phyloP scores from a whole-genome alignment of 2,113 vertebrate species.

The Neofelis nebulosa region DNA sequence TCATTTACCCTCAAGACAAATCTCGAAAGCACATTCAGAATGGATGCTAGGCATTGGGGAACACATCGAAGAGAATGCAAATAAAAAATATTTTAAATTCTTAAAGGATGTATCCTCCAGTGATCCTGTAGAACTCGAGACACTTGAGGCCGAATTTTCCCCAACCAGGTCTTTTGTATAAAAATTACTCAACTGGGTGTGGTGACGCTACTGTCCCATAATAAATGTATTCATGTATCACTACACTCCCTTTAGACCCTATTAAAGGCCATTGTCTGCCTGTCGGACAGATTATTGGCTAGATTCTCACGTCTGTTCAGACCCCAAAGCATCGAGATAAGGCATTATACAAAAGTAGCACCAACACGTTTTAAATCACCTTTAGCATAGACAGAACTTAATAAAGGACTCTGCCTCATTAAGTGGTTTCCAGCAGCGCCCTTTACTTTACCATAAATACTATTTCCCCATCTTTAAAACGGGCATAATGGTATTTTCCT shows the following conservation, averaged over 20 bases:
- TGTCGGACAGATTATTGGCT: background rate
- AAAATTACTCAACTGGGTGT: slow-evolving; percentile 11
- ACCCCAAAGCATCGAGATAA: background rate
- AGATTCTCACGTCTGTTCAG: background rate
- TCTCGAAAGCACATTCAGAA: background rate
- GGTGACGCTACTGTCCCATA: background rate
- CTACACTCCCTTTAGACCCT: background rate
- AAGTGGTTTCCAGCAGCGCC: background rate
- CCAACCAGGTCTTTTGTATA: background rate
- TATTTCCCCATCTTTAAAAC: background rate
- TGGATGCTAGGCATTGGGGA: background rate
- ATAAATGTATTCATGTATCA: background rate
- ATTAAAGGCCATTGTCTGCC: background rate
- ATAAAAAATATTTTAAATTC: background rate
- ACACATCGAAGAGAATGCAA: background rate
- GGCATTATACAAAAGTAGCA: background rate
- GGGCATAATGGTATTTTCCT: background rate
- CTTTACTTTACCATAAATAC: background rate
- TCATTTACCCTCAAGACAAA: background rate
- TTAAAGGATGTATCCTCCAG: background rate
- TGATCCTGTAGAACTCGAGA: background rate
- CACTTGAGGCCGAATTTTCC: background rate
- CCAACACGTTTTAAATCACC: background rate
- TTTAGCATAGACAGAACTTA: background rate
- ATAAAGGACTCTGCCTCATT: background rate